Base-by-base conservation (phyloP, 2,888 invertebrate species). In the Agrochola lota region DNA sequence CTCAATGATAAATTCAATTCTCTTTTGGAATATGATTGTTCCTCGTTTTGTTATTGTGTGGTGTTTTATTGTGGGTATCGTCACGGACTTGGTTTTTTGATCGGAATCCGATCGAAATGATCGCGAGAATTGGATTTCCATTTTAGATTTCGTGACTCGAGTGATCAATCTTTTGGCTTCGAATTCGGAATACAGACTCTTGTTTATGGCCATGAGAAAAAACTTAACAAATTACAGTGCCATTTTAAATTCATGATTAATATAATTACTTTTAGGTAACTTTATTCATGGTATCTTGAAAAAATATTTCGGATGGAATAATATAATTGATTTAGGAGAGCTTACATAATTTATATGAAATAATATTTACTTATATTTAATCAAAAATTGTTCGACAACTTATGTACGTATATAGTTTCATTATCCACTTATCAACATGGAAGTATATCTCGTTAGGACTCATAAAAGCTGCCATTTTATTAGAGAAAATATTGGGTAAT, bases 1-100 rank as follows among this genome's bases (percentile, higher is more conserved):
- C 95, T 91, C 95, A 95, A 95, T 96, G 95, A 96, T 96, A 96
- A 96, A 96, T 96, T 96, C 96, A 96, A 96, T 96, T 96, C 96
- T 96, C 95, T 95, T 96, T 96, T 94, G 89, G 95, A 95, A 94
- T 96, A 96, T 96, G 95, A 96, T 96, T 96, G 96, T 96, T 95
- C 95, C 91, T 95, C 91, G 96, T 96, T 96, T 96, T 96, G 95
- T 95, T 94, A 92, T 95, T 95, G 93, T 94, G 92, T 94, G 92
- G 92, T 95, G 95, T 96, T 96, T 96, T 96, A 95, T 96, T 96
- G 93, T 95, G 93, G 93, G 93, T 92, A 94, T 93, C 96, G 96
- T 96, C 96, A 96, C 95, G 96, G 96, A 93, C 94, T 94, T 93
- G 91, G 92, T 94, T 96, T 95, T 96, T 96, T 95, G 94, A 96